phyloP scores from a whole-genome alignment of 2,797 vertebrate genomes.

The Spheniscus humboldti region DNA sequence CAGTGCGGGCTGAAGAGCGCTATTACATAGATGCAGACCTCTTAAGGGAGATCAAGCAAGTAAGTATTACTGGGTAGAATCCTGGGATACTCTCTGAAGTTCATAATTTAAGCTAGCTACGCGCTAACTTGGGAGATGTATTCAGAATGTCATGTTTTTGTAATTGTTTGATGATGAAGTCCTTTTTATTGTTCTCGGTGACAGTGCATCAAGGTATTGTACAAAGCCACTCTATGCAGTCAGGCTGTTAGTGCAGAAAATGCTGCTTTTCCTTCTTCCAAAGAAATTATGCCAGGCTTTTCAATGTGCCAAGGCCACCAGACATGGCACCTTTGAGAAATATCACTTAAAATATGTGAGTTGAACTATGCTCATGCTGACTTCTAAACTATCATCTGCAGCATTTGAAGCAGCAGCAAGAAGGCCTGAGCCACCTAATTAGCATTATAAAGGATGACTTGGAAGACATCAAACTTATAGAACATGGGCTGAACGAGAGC shows the following conservation, averaged over 20 bases:
- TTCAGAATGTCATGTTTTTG: not conserved
- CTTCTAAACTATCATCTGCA: constrained; percentile 55
- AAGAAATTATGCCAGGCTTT: not conserved
- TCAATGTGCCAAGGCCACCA: not conserved
- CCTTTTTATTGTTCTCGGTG: not conserved
- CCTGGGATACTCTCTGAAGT: not conserved
- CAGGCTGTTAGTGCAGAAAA: not conserved
- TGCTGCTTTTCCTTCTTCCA: not conserved
- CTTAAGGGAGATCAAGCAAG: constrained; percentile 93
- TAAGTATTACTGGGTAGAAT: constrained; percentile 32
- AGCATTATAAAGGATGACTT: constrained; percentile 95
- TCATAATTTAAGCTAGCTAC: not conserved
- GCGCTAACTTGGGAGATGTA: not conserved
- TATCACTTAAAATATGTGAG: not conserved
- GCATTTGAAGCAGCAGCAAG: constrained; percentile 98
- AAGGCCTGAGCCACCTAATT: constrained; percentile 94
- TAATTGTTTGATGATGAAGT: not conserved
- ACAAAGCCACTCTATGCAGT: not conserved
- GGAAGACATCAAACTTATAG: constrained; percentile 95
- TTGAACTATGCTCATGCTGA: not conserved
- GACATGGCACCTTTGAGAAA: not conserved
- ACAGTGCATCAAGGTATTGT: not conserved
- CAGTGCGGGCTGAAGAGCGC: constrained; percentile 90
- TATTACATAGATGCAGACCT: constrained; percentile 93
- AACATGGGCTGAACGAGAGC: constrained; percentile 89